Conservation (phyloP, 2,113 vertebrate genomes). For the Ciconia stormi region DNA sequence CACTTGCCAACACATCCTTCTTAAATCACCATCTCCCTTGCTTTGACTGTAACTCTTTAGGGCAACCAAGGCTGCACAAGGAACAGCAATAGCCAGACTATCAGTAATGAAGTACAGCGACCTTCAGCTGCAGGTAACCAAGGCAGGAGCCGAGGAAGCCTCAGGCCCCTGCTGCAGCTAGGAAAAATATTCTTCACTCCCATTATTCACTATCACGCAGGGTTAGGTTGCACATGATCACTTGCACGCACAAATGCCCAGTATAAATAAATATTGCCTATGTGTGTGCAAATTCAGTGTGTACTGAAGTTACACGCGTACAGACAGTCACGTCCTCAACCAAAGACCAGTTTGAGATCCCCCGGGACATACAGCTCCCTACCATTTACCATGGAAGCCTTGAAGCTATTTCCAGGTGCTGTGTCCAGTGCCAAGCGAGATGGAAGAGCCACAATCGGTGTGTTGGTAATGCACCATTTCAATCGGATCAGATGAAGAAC, state of each 20-base stretch:
- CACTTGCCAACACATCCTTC: neutral
- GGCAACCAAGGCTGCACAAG: neutral
- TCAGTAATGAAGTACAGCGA: fast-evolving
- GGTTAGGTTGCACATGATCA: neutral
- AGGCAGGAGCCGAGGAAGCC: neutral
- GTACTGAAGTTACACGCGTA: fast-evolving
- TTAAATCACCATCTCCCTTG: neutral
- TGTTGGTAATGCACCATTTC: fast-evolving
- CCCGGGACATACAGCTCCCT: neutral
- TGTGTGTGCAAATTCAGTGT: neutral
- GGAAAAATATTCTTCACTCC: neutral
- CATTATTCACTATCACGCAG: fast-evolving
- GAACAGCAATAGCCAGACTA: neutral
- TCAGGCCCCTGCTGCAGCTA: neutral
- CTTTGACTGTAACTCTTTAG: neutral
- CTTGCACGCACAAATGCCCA: neutral
- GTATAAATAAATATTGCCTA: neutral
- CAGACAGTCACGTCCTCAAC: neutral
- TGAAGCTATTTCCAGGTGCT: neutral
- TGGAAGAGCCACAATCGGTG: neutral
- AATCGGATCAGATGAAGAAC: fast-evolving
- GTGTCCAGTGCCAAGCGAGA: neutral
- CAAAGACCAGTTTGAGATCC: neutral
- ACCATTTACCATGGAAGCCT: neutral
- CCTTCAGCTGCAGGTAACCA: too few relatives aligned